Evolutionary conservation across 2,888 invertebrate genomes (phyloP).

Genomic region (Geophilus truncorum): DNA sequence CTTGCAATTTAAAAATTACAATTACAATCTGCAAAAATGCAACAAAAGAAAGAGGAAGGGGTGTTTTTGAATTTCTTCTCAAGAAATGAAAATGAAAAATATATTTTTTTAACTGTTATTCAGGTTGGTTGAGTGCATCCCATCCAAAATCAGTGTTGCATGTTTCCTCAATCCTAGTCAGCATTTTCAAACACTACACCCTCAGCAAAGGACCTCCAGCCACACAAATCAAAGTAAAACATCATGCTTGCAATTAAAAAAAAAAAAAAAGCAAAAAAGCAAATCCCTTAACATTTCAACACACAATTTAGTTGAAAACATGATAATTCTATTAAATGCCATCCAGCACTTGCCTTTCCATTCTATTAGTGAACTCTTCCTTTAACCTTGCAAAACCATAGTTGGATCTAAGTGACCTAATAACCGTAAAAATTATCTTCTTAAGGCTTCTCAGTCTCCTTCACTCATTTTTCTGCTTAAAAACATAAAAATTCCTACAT

Average conservation of each 20-base stretch:
- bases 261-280: too few relatives aligned
- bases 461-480: too few relatives aligned
- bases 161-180: background rate
- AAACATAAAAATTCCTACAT: too few relatives aligned
- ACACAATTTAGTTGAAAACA: background rate
- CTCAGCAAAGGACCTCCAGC: background rate
- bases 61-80: too few relatives aligned
- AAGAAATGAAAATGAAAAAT: background rate
- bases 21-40: too few relatives aligned
- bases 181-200: background rate
- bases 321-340: background rate
- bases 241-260: too few relatives aligned
- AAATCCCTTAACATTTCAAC: background rate
- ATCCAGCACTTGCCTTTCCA: too few relatives aligned
- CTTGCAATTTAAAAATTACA: too few relatives aligned
- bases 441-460: too few relatives aligned
- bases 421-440: background rate
- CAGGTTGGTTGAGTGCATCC: slow-evolving; percentile 4
- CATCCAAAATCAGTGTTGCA: slow-evolving; percentile 11
- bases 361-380: background rate
- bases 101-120: slow-evolving; percentile 8
- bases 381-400: background rate
- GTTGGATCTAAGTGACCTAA: background rate
- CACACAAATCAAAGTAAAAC: background rate
- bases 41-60: background rate